Base-by-base conservation (phyloP, 64 coral and sea anemone genomes). In the Stichodactyla helianthus region DNA sequence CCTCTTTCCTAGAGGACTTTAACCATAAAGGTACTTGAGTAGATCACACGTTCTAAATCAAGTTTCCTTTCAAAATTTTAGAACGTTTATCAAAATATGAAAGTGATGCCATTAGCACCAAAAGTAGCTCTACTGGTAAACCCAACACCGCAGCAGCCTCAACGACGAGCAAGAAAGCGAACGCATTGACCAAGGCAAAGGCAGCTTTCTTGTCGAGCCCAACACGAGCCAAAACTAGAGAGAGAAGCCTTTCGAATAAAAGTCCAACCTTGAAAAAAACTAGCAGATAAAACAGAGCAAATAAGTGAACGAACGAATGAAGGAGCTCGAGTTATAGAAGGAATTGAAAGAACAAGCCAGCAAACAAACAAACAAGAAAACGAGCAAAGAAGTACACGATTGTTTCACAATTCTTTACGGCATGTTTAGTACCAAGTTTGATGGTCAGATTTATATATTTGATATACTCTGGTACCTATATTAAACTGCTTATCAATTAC, bases 21-120 rank as follows among this genome's bases (percentile, higher is more conserved):
- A 71, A 27, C 67, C 12, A 1, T 52, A 20, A 28, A 50, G 31
- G 26, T 2, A 50, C 11, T 25, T 27, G 71, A 11, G 16, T 77
- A 5, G 71, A 77, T 44, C 7, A 77, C 13, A n/a, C n/a, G 3
- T 77, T 25, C 5, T 50, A 6, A 10, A 79, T 79, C 7, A 2
- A 52, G 5, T 52, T 6, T 50, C 3, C 12, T 70, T 65, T 44
- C 35, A 44, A 84, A 6, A 53, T 51, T 76, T 20, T 52, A 92
- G 90, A 92, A 19, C 90, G 90, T 71, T 83, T 92, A 57, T 92
- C 90, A 6, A 92, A 86, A 65, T 92, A 85, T 22, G 90, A 92
- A 74, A 92, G 59, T 60, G 85, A 92, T 25, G 82, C 58, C 31
- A 51, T 25, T 10, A 92, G 26, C 77, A 35, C 59, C 8, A 92